A percentile compares a stretch with the other conserved stretches of the same genome.
phyloP scores from a whole-genome alignment of 2,797 vertebrate genomes.

The Channallabes apus region DNA sequence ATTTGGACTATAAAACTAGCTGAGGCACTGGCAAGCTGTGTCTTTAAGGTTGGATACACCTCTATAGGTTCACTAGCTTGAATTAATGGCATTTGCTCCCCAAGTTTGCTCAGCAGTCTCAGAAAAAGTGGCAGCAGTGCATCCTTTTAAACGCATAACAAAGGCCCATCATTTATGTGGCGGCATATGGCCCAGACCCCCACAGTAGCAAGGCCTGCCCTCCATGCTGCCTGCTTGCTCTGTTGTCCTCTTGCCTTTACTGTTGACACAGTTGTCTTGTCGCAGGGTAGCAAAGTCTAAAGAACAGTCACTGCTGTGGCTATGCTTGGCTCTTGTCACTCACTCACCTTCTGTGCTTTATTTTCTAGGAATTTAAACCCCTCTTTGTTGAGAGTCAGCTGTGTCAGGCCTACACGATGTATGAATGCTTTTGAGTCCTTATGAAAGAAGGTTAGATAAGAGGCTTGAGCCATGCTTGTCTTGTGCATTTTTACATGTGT shows the following conservation, averaged over 20 bases:
- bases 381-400: conserved; percentile 9
- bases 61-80: conserved; percentile 63
- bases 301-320: conserved; percentile 9
- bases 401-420: conserved; percentile 5
- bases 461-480: conserved; percentile 16
- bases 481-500: background rate
- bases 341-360: conserved; percentile 57
- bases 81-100: conserved; percentile 60
- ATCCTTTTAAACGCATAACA: conserved; percentile 62
- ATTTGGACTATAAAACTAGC: conserved; percentile 57
- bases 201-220: conserved; percentile 50
- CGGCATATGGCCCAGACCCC: conserved; percentile 61
- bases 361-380: conserved; percentile 40
- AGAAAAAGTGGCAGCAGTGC: conserved; percentile 58
- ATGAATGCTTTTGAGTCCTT: background rate
- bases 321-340: conserved; percentile 34
- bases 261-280: conserved; percentile 58
- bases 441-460: conserved; percentile 2
- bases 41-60: conserved; percentile 63
- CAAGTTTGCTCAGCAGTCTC: conserved; percentile 56
- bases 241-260: conserved; percentile 46
- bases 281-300: conserved; percentile 40
- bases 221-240: conserved; percentile 49
- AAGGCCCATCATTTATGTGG: conserved; percentile 61
- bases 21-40: conserved; percentile 55